Evolutionary conservation across 2,113 vertebrate species (phyloP), one percentile per base, ranked within the genome.

Genomic region (Vicugna pacos): DNA sequence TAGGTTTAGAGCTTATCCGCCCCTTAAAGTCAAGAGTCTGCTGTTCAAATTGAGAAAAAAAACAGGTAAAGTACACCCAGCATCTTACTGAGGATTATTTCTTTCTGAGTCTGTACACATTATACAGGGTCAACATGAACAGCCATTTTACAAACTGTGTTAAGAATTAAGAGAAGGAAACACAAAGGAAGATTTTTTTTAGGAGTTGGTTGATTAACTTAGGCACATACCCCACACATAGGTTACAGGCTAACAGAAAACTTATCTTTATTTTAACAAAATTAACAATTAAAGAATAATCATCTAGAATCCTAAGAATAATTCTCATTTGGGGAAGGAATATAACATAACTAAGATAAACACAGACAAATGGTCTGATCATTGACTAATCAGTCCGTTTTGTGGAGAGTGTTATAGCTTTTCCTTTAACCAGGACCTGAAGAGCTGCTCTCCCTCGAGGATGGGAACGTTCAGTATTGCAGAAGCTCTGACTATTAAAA

Each of bases 401-500:
- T 50, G 79, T 96, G 56, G 69, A 20, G 62, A 50, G 38, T 38
- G 64, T 84, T 73, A 58, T 0, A 81, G 42, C 50, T 84, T 87
- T 90, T 90, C 76, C 38, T 88, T 73, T 64, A 58, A 64, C 90
- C 60, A 77, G 54, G 26, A n/a, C 30, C 48, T 24, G 14, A 64
- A 73, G 38, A 73, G 90, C 54, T 54, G 7, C 52, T 54, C 17
- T 84, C 87, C n/a, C 54, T 11, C 8, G 46, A 94, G 58, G 32
- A 82, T 15, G 42, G 60, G 54, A 54, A 28, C 67, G 11, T 69
- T 91, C 64, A 73, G 80, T 56, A 48, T 46, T 86, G 24, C 62
- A 72, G 92, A 83, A 89, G 35, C 60, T 88, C 35, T 90, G n/a
- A 73, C 83, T 58, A 9, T 64, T 96, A 64, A 88, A 48, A 95